Base-by-base conservation (phyloP, 2,113 vertebrate genomes). In the Dinomys branickii region DNA sequence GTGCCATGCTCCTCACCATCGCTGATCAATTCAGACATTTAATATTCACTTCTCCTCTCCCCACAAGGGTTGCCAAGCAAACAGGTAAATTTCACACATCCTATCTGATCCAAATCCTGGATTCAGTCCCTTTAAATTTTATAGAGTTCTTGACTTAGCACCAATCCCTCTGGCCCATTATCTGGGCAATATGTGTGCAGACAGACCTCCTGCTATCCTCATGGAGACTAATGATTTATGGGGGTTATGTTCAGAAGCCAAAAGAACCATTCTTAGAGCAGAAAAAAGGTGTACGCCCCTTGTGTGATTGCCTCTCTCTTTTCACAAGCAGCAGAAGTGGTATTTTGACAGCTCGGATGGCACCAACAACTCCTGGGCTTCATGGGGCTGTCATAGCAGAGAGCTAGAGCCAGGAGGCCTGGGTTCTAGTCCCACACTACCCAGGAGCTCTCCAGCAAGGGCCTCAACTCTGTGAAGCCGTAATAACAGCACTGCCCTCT, bases 301-400 rank as follows among this genome's bases (percentile, higher is more conserved):
- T 38, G 22, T 11, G 78, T 0, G 10, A 61, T 11, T 41, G 24
- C 24, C 65, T 3, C 73, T 94, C 38, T 30, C 14, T n/a, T 63
- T 67, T 88, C n/a, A 58, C 58, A 52, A 73, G 26, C 3, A 30
- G 44, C 61, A 78, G 83, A 63, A 61, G 88, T 69, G 10, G 20
- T 12, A 44, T 85, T 90, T 26, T 26, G 41, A 61, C 26, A 44
- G 54, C 54, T 84, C 44, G 24, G 56, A 61, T 41, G 78, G 88
- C 35, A 67, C 9, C 85, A 82, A 52, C 33, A 75, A 22, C 58
- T 22, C 24, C 83, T 1, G 30, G 44, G 2, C 73, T 78, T 81
- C 41, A 2, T 0, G 0, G n/a, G 26, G 28, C 26, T 80, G 47
- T 54, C 30, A 38, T 1, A 33, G 28, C 26, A 0, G 0, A 54